A percentile compares a stretch with the other conserved stretches of the same genome.
phyloP scores from a whole-genome alignment of 1,140 invertebrate species.

The Drosophila yakuba region DNA sequence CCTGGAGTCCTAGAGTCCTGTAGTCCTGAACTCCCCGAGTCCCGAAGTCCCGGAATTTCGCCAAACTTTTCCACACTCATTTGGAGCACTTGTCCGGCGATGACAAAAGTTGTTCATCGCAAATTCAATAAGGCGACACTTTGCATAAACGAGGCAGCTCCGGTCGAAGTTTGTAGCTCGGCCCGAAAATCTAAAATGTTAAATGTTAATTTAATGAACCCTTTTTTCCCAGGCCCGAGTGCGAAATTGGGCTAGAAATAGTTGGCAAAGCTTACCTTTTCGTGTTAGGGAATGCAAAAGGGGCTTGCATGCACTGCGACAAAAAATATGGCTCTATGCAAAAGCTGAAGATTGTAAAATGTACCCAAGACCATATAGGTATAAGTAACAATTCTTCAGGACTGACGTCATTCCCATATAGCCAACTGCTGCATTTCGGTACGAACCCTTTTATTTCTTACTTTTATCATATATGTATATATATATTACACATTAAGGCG shows the following conservation, averaged over 20 bases:
- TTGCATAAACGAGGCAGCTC: conserved; percentile 62
- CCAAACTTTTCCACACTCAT: conserved; percentile 60
- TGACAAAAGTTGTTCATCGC: conserved; percentile 57
- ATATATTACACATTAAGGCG: background rate
- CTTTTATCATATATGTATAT: background rate
- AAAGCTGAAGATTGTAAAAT: no score
- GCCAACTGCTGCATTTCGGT: conserved; percentile 26
- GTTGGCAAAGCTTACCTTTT: background rate
- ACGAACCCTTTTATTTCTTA: background rate
- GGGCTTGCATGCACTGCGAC: background rate
- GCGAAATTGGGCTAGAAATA: conserved; percentile 14
- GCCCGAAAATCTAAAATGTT: conserved; percentile 34
- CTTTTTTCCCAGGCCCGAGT: conserved; percentile 23
- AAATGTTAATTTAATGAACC: conserved; percentile 71
- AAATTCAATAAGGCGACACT: conserved; percentile 70
- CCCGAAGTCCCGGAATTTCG: conserved; percentile 10
- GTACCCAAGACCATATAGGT: no score
- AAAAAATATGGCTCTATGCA: background rate
- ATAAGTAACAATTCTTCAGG: conserved; percentile 7
- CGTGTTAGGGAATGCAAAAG: background rate
- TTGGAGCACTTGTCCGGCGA: conserved; percentile 52
- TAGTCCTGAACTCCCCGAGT: background rate
- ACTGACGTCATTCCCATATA: conserved; percentile 13
- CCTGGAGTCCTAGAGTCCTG: background rate
- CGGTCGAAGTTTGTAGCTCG: conserved; percentile 29